These are phyloP conservation scores for Thysanoteuthis rhombus DNA, from an alignment of 2,888 invertebrate species.

Conservation along the genomic window DNA sequence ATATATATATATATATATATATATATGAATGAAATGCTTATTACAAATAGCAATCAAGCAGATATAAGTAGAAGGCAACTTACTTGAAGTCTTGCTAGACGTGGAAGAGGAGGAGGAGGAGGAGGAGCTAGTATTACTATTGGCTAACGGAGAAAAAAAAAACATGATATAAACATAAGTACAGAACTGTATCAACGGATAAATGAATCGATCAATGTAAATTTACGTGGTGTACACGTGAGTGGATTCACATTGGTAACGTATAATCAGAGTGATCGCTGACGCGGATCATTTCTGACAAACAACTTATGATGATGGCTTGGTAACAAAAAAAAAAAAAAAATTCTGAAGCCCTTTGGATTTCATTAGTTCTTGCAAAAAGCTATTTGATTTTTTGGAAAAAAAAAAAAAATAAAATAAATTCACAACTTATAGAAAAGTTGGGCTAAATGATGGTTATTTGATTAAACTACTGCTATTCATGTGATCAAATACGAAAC, in stretches of 20 bases:
- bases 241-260: background rate
- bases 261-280: background rate
- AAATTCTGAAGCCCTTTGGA: no score
- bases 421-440: no score
- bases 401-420: no score
- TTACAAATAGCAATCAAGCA: background rate
- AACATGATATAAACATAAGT: background rate
- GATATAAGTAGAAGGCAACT: conserved; percentile 15
- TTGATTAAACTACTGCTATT: no score
- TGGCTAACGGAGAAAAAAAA: conserved; percentile 13
- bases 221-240: background rate
- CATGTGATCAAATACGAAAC: no score
- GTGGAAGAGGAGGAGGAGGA: conserved; percentile 28
- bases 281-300: background rate
- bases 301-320: background rate
- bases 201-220: background rate
- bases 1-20: no score
- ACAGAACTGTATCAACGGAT: background rate
- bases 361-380: no score
- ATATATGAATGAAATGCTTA: no score
- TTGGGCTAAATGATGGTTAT: no score
- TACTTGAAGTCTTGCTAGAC: conserved; percentile 28
- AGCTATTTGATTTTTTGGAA: no score
- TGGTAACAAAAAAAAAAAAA: background rate
- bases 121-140: conserved; percentile 27